phyloP scores from a whole-genome alignment of 2,113 vertebrate genomes.

The Solea solea region DNA sequence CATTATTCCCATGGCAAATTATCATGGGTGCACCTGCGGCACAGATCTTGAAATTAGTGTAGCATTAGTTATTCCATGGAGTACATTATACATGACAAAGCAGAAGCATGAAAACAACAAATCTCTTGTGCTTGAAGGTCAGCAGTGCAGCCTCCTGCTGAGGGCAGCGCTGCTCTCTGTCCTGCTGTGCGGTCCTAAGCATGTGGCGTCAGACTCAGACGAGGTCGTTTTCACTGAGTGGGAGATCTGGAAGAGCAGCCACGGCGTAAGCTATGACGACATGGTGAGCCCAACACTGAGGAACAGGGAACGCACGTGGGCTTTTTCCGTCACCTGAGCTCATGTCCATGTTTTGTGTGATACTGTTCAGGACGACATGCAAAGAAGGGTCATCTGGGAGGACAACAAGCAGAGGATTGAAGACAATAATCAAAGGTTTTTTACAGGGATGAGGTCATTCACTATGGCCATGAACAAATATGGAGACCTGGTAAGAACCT shows the following conservation, averaged over 20 bases:
- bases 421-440: constrained; percentile 72
- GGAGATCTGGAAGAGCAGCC: constrained; percentile 75
- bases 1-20: no score
- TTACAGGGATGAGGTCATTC: constrained; percentile 70
- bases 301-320: neutral
- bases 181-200: constrained; percentile 52
- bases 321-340: neutral
- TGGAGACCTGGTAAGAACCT: constrained; percentile 74
- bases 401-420: constrained; percentile 73
- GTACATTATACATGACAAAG: neutral
- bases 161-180: constrained; percentile 51
- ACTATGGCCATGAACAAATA: constrained; percentile 83
- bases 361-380: constrained; percentile 58
- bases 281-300: constrained; percentile 34
- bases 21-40: no score
- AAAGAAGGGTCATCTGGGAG: constrained; percentile 78
- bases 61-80: neutral
- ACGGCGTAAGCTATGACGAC: constrained; percentile 71
- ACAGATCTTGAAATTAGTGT: no score
- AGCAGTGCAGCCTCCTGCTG: constrained; percentile 47
- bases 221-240: constrained; percentile 66
- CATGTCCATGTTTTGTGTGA: constrained; percentile 2
- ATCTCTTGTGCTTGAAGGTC: constrained; percentile 27
- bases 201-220: constrained; percentile 71
- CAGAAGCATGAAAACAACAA: neutral